These are phyloP conservation scores for Panthera tigris DNA, from an alignment of 2,113 vertebrate genomes.

Conservation along the genomic window DNA sequence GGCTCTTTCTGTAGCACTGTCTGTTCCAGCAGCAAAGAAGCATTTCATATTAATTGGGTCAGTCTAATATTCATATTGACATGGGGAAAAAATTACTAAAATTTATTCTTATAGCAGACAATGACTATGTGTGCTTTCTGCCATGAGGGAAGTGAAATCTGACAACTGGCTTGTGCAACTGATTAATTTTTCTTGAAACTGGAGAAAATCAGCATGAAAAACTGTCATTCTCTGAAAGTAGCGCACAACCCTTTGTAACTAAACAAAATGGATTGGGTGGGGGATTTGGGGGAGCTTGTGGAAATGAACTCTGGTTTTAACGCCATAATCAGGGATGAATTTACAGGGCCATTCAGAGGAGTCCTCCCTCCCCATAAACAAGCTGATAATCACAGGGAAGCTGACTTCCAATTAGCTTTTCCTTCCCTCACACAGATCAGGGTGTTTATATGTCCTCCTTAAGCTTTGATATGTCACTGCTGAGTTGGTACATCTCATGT, in stretches of 20 bases:
- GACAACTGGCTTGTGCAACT: constrained; percentile 81
- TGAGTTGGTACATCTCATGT: constrained; percentile 82
- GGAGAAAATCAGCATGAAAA: constrained; percentile 82
- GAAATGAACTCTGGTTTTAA: constrained; percentile 82
- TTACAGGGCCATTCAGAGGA: constrained; percentile 87
- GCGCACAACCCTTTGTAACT: constrained; percentile 80
- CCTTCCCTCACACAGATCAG: constrained; percentile 77
- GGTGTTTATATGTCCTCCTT: constrained; percentile 79
- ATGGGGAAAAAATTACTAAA: constrained; percentile 91
- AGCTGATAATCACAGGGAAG: constrained; percentile 87
- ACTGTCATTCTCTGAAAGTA: constrained; percentile 83
- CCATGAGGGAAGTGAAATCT: constrained; percentile 86
- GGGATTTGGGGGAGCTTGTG: background rate
- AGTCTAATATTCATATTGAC: constrained; percentile 93
- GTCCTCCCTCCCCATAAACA: constrained; percentile 88
- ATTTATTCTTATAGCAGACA: constrained; percentile 92
- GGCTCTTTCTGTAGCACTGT: constrained; percentile 88
- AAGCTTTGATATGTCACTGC: constrained; percentile 80
- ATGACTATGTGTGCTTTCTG: constrained; percentile 90
- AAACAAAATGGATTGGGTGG: constrained; percentile 70
- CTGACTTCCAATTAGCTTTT: constrained; percentile 87
- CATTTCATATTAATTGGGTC: constrained; percentile 92
- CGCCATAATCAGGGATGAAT: constrained; percentile 83
- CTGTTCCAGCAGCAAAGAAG: constrained; percentile 90
- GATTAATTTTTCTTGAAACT: constrained; percentile 84